Percentiles rank a stretch among this genome's conserved stretches.
These are phyloP conservation scores for Mormoops blainvillei DNA, from an alignment of 2,113 vertebrate species.

Conservation along the genomic window DNA sequence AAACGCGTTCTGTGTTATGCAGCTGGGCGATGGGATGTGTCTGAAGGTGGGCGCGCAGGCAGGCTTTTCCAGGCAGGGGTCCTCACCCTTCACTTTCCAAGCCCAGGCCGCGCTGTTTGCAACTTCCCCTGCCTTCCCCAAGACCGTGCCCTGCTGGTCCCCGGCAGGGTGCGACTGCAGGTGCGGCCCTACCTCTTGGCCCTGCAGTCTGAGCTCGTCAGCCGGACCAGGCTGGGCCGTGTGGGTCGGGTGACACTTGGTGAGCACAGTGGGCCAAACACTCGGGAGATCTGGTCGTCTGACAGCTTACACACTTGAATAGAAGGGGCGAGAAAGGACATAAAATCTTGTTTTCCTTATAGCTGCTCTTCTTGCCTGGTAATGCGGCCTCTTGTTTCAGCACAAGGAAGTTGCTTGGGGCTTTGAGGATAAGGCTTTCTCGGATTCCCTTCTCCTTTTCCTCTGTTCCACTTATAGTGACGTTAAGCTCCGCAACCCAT, in stretches of 20 bases:
- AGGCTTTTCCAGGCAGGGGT: not conserved
- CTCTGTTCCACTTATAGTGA: not conserved
- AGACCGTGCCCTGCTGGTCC: not conserved
- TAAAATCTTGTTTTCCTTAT: not conserved
- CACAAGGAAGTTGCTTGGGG: not conserved
- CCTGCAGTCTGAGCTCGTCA: fast-evolving
- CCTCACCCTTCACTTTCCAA: not conserved
- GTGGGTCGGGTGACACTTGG: not conserved
- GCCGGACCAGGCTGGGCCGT: fast-evolving
- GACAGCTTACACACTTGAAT: not conserved
- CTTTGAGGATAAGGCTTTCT: not conserved
- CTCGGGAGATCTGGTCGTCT: not conserved
- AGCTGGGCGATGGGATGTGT: not conserved
- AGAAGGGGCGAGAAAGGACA: not conserved
- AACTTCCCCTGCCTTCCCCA: not conserved
- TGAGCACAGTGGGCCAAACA: not conserved
- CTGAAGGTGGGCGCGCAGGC: not conserved
- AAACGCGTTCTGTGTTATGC: not conserved
- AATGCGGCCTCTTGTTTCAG: not conserved
- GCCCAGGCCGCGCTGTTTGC: no score
- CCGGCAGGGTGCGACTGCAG: not conserved
- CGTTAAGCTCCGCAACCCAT: not conserved
- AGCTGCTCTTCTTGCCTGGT: not conserved
- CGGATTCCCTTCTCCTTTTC: not conserved
- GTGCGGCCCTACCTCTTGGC: not conserved